Evolutionary conservation across 2,113 vertebrate genomes (phyloP).

Genomic region (Romanogobio albipinnatus): DNA sequence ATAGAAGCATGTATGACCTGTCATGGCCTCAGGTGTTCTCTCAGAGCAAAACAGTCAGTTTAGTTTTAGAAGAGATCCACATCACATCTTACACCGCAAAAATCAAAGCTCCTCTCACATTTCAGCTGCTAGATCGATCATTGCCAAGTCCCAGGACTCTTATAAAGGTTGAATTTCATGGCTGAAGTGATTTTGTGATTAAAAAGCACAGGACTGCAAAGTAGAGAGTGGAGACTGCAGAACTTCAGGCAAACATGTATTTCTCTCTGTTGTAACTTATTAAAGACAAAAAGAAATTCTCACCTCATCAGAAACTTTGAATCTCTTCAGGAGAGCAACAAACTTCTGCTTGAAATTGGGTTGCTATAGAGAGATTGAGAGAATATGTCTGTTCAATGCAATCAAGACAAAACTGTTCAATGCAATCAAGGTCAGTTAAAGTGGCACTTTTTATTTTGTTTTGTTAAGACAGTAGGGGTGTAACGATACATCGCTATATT

Average conservation of each 20-base stretch:
- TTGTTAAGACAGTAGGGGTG: no score
- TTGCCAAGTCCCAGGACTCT: background rate
- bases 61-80: background rate
- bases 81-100: background rate
- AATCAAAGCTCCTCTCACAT: constrained; percentile 17
- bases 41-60: background rate
- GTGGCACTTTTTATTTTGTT: no score
- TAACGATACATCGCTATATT: no score
- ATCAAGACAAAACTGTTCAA: background rate
- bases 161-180: constrained; percentile 20
- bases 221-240: background rate
- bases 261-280: background rate
- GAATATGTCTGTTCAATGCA: background rate
- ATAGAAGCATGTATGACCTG: background rate
- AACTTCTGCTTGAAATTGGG: constrained; percentile 75
- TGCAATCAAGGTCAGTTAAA: no score
- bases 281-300: constrained; percentile 12
- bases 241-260: background rate
- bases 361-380: constrained; percentile 60
- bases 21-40: background rate
- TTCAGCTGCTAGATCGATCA: background rate
- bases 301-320: constrained; percentile 72
- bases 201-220: background rate
- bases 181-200: background rate
- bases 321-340: constrained; percentile 70